A percentile compares a stretch with the other conserved stretches of the same genome.
These are phyloP conservation scores for Leptinotarsa defecta DNA, from an alignment of 1,140 invertebrate genomes.

Conservation along the genomic window DNA sequence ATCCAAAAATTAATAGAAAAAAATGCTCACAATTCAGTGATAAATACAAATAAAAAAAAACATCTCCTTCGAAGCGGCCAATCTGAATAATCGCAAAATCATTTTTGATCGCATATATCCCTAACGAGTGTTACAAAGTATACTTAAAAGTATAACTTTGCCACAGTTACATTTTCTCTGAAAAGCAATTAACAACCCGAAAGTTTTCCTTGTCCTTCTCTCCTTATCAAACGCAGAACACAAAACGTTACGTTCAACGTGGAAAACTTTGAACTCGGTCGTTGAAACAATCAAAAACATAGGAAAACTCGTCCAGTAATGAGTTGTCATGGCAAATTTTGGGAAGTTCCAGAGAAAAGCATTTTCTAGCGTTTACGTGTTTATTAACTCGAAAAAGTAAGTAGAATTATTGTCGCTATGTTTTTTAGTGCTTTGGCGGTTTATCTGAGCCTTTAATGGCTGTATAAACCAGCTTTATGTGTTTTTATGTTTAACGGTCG, in stretches of 20 bases:
- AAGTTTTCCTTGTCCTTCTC: not conserved
- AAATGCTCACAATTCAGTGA: no score
- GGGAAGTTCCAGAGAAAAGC: constrained; percentile 12
- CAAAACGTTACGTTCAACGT: not conserved
- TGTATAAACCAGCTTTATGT: constrained; percentile 36
- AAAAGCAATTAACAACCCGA: not conserved
- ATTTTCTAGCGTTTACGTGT: constrained; percentile 28
- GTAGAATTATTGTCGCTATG: constrained; percentile 36
- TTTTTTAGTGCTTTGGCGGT: constrained; percentile 37
- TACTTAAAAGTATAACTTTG: not conserved
- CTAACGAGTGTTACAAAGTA: not conserved
- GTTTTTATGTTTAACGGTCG: constrained; percentile 38
- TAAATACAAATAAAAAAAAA: no score
- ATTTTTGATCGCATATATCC: no score
- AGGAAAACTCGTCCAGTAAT: not conserved
- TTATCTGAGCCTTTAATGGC: constrained; percentile 39
- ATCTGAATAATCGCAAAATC: no score
- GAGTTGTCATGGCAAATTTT: constrained; percentile 19
- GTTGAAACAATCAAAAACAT: constrained; percentile 14
- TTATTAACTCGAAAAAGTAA: constrained; percentile 37
- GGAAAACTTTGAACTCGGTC: constrained; percentile 15
- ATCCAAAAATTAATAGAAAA: no score
- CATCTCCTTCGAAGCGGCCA: no score
- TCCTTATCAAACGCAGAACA: constrained; percentile 2
- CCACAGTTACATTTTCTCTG: not conserved